These are phyloP conservation scores for Danio kyathit DNA, from an alignment of 2,797 vertebrate genomes.

Conservation along the genomic window DNA sequence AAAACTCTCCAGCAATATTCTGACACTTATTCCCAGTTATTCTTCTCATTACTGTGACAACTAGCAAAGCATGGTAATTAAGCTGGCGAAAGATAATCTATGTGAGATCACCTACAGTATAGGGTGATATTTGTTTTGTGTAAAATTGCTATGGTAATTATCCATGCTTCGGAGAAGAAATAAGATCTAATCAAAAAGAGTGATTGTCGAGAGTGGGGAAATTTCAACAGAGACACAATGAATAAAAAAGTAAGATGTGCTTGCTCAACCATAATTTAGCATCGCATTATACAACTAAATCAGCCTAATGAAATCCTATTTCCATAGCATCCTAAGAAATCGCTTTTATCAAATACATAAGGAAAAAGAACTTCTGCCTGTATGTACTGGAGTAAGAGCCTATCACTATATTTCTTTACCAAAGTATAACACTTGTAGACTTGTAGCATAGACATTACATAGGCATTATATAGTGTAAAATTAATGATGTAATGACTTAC, in stretches of 20 bases:
- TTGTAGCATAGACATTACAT: neutral
- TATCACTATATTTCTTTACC: neutral
- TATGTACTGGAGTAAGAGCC: neutral
- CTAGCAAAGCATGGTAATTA: constrained; percentile 40
- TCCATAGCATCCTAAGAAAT: neutral
- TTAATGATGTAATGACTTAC: neutral
- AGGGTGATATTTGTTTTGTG: constrained; percentile 52
- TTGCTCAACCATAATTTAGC: constrained; percentile 35
- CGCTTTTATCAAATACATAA: constrained; percentile 6
- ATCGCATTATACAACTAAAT: constrained; percentile 23
- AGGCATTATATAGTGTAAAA: neutral
- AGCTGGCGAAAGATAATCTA: constrained; percentile 40
- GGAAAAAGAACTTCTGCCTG: neutral
- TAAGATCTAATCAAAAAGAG: constrained; percentile 53
- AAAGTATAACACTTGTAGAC: neutral
- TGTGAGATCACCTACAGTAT: constrained; percentile 31
- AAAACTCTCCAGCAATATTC: neutral
- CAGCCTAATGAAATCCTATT: constrained; percentile 19
- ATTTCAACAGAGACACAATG: constrained; percentile 34
- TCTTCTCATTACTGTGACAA: constrained; percentile 21
- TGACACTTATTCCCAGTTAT: constrained; percentile 24
- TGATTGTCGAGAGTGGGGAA: constrained; percentile 28
- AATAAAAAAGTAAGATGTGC: constrained; percentile 27
- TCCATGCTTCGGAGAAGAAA: constrained; percentile 46
- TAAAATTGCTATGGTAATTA: constrained; percentile 50